These are phyloP conservation scores for Cinclus mexicanus DNA, from an alignment of 2,113 vertebrate genomes.

Conservation along the genomic window DNA sequence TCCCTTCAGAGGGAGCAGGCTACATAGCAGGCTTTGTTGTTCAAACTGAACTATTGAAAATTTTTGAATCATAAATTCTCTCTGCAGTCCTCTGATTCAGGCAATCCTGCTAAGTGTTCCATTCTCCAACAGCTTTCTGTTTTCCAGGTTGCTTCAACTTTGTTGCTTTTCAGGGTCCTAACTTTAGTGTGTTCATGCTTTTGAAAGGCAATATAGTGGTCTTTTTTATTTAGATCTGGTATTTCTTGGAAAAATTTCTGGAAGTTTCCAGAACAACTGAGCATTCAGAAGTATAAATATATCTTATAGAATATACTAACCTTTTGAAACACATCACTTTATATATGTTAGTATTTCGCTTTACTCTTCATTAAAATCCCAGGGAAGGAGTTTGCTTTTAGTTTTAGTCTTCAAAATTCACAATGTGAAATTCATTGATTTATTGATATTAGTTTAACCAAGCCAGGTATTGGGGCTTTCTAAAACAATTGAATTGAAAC, in stretches of 20 bases:
- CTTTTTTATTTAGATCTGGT: not conserved
- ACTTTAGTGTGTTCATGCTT: not conserved
- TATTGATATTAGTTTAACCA: not conserved
- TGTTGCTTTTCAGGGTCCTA: not conserved
- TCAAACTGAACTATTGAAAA: not conserved
- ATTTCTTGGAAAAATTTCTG: not conserved
- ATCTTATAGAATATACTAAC: not conserved
- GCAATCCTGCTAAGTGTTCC: not conserved
- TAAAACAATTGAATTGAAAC: not conserved
- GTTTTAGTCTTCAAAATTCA: not conserved
- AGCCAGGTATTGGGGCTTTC: not conserved
- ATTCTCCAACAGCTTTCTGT: not conserved
- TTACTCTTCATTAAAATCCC: not conserved
- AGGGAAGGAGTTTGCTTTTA: not conserved
- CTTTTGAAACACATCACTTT: not conserved
- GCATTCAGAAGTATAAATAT: not conserved
- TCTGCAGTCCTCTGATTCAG: not conserved
- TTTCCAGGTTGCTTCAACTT: not conserved
- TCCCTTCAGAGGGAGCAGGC: not conserved
- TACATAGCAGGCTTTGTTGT: not conserved
- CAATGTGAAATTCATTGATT: not conserved
- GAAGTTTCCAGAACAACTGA: not conserved
- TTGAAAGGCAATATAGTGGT: not conserved
- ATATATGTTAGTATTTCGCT: not conserved
- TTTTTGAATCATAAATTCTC: not conserved